Percentiles rank a stretch among this genome's conserved stretches.
phyloP scores from a whole-genome alignment of 2,113 vertebrate genomes.

The Xiphias gladius region DNA sequence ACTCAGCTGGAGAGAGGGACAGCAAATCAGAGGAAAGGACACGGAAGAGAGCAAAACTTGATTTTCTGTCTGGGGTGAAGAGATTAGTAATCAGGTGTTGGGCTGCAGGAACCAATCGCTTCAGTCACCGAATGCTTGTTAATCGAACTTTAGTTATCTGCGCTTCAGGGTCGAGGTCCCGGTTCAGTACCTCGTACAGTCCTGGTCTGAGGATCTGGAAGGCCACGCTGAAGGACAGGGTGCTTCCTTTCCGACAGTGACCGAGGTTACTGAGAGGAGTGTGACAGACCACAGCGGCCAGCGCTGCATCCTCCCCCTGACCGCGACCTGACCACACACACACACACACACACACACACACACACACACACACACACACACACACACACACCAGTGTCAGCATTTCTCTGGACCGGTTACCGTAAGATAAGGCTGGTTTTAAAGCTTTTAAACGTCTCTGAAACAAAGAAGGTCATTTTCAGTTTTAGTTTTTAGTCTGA shows the following conservation, averaged over 20 bases:
- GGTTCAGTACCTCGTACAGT: slow-evolving; percentile 90
- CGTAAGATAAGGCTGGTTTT: too few species aligned
- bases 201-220: slow-evolving; percentile 92
- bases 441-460: too few species aligned
- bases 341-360: slow-evolving; percentile 8
- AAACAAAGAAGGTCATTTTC: too few species aligned
- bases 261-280: slow-evolving; percentile 88
- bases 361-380: slow-evolving; percentile 12
- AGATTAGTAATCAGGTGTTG: too few species aligned
- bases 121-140: too few species aligned
- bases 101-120: not conserved
- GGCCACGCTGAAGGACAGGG: slow-evolving; percentile 90
- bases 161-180: not conserved
- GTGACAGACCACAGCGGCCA: slow-evolving; percentile 82
- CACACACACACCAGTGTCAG: slow-evolving; percentile 4
- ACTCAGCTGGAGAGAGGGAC: slow-evolving; percentile 87
- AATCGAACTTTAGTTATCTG: too few species aligned
- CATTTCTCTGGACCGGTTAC: too few species aligned
- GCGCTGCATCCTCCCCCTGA: slow-evolving; percentile 69
- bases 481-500: too few species aligned
- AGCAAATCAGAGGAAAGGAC: too few species aligned
- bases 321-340: slow-evolving; percentile 68
- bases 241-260: slow-evolving; percentile 91
- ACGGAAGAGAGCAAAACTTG: not conserved
- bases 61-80: too few species aligned